phyloP scores from a whole-genome alignment of 1,140 invertebrate genomes.

The Caenorhabditis inopinata region DNA sequence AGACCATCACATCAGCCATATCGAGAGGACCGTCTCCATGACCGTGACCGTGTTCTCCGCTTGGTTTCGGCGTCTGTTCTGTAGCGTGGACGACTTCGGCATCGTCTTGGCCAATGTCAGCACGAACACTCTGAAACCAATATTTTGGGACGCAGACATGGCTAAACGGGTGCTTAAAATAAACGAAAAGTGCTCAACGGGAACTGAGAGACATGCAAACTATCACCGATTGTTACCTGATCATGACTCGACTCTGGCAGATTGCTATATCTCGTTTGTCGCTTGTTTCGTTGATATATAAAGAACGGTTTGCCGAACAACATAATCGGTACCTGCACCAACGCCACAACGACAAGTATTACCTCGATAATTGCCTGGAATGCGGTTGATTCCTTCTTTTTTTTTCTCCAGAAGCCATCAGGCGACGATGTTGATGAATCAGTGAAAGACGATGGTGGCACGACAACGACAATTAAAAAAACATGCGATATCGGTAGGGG shows the following conservation, averaged over 20 bases:
- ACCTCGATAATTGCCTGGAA: conserved; percentile 44
- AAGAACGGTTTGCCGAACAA: conserved; percentile 81
- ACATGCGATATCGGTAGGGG: too few relatives aligned
- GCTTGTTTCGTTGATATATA: conserved; percentile 16
- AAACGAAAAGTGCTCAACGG: too few relatives aligned
- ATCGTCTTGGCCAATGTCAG: conserved; percentile 62
- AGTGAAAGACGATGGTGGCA: not conserved
- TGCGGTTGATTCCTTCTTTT: too few relatives aligned
- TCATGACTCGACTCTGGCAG: not conserved
- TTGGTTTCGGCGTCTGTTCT: conserved; percentile 24
- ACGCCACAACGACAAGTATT: conserved; percentile 70
- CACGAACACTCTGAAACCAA: conserved; percentile 63
- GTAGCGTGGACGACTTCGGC: conserved; percentile 59
- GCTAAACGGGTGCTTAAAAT: too few relatives aligned
- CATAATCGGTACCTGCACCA: conserved; percentile 86
- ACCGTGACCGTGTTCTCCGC: conserved; percentile 54
- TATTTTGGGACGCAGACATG: too few relatives aligned
- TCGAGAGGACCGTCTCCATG: conserved; percentile 68
- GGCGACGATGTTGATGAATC: not conserved
- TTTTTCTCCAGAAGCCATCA: too few relatives aligned
- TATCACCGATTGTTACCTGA: not conserved
- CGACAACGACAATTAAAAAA: too few relatives aligned
- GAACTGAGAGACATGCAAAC: conserved; percentile 22
- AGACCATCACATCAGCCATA: conserved; percentile 81
- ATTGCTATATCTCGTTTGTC: not conserved